phyloP scores from a whole-genome alignment of 2,888 invertebrate species.

The Yponomeuta sedellus region DNA sequence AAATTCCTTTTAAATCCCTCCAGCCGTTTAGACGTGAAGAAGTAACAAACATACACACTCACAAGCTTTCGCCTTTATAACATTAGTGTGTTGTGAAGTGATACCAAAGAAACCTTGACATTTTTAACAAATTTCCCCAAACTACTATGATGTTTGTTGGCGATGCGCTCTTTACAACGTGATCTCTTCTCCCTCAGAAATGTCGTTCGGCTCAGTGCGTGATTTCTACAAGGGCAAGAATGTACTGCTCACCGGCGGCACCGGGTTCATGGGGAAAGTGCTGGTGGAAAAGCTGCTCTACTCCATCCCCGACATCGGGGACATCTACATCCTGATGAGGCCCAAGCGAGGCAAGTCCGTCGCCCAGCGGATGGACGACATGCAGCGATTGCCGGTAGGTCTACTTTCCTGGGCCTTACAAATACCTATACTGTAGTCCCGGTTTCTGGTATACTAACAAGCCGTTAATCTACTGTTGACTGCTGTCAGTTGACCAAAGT shows the following conservation, averaged over 20 bases:
- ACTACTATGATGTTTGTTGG: too few relatives aligned
- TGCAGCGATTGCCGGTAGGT: slow-evolving; percentile 78
- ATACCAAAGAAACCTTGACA: too few relatives aligned
- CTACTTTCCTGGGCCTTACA: not conserved
- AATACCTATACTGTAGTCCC: too few relatives aligned
- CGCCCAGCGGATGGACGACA: slow-evolving; percentile 76
- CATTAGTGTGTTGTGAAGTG: too few relatives aligned
- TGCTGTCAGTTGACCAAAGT: too few relatives aligned
- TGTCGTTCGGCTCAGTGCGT: slow-evolving; percentile 65
- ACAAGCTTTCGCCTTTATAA: too few relatives aligned
- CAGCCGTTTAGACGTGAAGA: too few relatives aligned
- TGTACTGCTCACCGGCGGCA: slow-evolving; percentile 78
- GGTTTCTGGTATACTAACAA: too few relatives aligned
- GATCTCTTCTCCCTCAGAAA: slow-evolving; percentile 32
- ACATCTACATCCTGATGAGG: slow-evolving; percentile 78
- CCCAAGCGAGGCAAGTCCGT: slow-evolving; percentile 79
- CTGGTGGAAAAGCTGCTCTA: slow-evolving; percentile 80
- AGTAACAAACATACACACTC: too few relatives aligned
- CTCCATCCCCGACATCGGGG: slow-evolving; percentile 75
- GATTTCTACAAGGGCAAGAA: slow-evolving; percentile 77
- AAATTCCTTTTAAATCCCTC: too few relatives aligned
- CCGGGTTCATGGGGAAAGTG: slow-evolving; percentile 80
- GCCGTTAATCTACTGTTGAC: too few relatives aligned
- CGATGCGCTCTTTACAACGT: not conserved
- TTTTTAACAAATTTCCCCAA: too few relatives aligned